phyloP scores from a whole-genome alignment of 2,113 vertebrate genomes.

The Hemichromis elongatus region DNA sequence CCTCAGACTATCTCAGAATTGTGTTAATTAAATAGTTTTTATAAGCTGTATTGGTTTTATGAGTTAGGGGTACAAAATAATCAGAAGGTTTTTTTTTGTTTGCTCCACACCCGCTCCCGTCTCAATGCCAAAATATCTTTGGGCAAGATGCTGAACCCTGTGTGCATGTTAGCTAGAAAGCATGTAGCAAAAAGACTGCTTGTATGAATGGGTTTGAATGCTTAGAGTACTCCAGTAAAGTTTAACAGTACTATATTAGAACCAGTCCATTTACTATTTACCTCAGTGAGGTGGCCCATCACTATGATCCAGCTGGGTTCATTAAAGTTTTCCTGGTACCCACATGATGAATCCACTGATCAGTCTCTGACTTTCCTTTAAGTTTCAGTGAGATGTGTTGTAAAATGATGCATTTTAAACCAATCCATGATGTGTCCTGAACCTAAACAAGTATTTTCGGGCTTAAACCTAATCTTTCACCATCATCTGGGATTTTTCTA shows the following conservation, averaged over 20 bases:
- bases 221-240: not conserved
- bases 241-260: not conserved
- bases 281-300: not conserved
- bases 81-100: not conserved
- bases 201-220: not conserved
- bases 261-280: not conserved
- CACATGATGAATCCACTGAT: not conserved
- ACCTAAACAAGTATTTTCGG: not conserved
- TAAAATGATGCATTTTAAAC: not conserved
- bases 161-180: not conserved
- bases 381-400: not conserved
- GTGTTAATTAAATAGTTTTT: not conserved
- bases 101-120: not conserved
- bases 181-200: not conserved
- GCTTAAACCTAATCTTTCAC: not conserved
- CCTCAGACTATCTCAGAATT: not conserved
- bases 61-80: not conserved
- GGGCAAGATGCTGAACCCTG: not conserved
- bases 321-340: not conserved
- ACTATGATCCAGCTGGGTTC: not conserved
- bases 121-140: not conserved
- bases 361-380: not conserved
- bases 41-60: not conserved
- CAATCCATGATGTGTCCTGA: not conserved
- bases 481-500: not conserved